Percentiles rank a stretch among this genome's conserved stretches.
These are phyloP conservation scores for Felis catus DNA, from an alignment of 2,113 vertebrate genomes.

Conservation along the genomic window DNA sequence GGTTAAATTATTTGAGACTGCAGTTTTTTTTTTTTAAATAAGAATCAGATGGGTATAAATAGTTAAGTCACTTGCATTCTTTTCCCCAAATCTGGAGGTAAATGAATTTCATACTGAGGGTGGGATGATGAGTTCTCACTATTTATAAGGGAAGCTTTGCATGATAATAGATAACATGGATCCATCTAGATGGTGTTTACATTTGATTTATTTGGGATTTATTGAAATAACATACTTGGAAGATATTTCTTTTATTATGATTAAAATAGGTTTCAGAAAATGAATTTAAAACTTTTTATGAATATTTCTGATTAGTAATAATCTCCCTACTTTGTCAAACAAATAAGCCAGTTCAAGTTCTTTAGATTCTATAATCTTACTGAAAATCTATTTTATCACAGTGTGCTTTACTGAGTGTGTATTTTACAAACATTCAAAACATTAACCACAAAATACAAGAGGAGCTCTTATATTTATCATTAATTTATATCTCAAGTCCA, in stretches of 20 bases:
- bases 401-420: constrained; percentile 18
- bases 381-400: background rate
- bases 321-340: background rate
- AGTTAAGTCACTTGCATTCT: constrained; percentile 4
- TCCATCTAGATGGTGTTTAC: background rate
- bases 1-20: constrained; percentile 27
- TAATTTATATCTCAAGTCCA: background rate
- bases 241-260: constrained; percentile 54
- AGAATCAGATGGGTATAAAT: background rate
- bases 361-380: background rate
- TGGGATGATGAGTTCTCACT: background rate
- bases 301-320: constrained; percentile 21
- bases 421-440: constrained; percentile 33
- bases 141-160: background rate
- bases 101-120: background rate
- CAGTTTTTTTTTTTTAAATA: no score
- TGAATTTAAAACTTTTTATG: constrained; percentile 48
- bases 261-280: constrained; percentile 30
- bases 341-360: background rate
- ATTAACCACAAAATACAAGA: constrained; percentile 11
- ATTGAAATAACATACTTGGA: constrained; percentile 37
- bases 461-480: background rate
- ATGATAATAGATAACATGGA: background rate
- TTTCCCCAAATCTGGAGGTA: constrained; percentile 12
- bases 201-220: constrained; percentile 39